Evolutionary conservation across 2,888 invertebrate species (phyloP).

Genomic region (Harpalus rufipes): DNA sequence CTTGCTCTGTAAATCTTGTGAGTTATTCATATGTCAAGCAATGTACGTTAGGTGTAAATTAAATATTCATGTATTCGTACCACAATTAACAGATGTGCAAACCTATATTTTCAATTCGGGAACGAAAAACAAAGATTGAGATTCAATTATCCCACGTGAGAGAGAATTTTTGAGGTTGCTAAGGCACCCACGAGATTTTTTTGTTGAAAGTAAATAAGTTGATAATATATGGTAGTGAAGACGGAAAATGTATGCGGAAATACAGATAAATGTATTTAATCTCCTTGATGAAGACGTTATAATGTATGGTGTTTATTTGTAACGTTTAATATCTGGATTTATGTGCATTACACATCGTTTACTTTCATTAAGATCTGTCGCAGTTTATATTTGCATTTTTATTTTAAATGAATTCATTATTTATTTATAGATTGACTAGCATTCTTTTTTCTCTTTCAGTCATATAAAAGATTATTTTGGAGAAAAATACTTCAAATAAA

Average conservation of each 20-base stretch:
- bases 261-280: neutral
- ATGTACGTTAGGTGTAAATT: constrained; percentile 35
- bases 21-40: constrained; percentile 47
- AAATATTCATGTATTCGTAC: constrained; percentile 46
- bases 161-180: neutral
- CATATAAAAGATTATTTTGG: too few species aligned
- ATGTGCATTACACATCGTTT: neutral
- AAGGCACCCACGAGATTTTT: neutral
- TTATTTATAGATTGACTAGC: too few species aligned
- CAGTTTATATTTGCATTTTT: neutral
- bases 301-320: neutral
- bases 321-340: neutral
- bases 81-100: constrained; percentile 49
- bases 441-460: too few species aligned
- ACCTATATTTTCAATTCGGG: constrained; percentile 1
- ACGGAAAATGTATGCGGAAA: neutral
- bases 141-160: constrained; percentile 45
- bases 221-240: neutral
- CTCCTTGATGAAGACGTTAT: neutral
- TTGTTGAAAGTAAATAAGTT: neutral
- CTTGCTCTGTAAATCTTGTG: constrained; percentile 40
- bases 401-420: too few species aligned
- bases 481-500: too few species aligned
- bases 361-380: neutral
- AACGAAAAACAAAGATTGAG: constrained; percentile 41